Percentiles rank a stretch among this genome's conserved stretches.
Conservation (phyloP, 2,888 invertebrate genomes). For the Lepidonotus clava region DNA sequence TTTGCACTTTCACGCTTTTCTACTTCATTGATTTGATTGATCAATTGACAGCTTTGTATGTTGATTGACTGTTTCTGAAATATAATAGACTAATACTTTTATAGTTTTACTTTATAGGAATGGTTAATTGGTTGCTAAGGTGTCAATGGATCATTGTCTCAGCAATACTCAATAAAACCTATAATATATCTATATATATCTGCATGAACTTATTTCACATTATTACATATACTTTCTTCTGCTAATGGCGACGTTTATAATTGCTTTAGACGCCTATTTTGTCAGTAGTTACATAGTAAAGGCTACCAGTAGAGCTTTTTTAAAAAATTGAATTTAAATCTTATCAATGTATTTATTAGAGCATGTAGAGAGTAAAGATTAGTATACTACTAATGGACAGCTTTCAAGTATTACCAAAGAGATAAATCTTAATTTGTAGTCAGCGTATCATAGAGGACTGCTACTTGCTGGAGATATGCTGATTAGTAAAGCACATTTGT, state of each 20-base stretch:
- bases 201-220: constrained; percentile 30
- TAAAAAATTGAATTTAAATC: neutral
- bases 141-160: constrained; percentile 28
- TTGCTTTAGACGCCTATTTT: neutral
- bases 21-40: constrained; percentile 30
- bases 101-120: constrained; percentile 27
- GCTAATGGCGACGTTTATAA: neutral
- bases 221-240: neutral
- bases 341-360: neutral
- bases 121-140: constrained; percentile 24
- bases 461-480: neutral
- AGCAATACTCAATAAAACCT: neutral
- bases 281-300: neutral
- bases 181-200: constrained; percentile 6
- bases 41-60: constrained; percentile 42
- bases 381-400: neutral
- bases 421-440: neutral
- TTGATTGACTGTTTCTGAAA: constrained; percentile 20
- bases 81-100: constrained; percentile 28
- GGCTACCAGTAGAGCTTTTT: neutral
- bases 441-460: neutral
- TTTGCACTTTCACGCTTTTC: constrained; percentile 37
- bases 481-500: neutral
- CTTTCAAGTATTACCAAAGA: neutral
- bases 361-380: constrained; percentile 4